Evolutionary conservation across 2,113 vertebrate genomes (phyloP), one percentile per base, ranked within the genome.

Genomic region (Oreochromis tanganicae): DNA sequence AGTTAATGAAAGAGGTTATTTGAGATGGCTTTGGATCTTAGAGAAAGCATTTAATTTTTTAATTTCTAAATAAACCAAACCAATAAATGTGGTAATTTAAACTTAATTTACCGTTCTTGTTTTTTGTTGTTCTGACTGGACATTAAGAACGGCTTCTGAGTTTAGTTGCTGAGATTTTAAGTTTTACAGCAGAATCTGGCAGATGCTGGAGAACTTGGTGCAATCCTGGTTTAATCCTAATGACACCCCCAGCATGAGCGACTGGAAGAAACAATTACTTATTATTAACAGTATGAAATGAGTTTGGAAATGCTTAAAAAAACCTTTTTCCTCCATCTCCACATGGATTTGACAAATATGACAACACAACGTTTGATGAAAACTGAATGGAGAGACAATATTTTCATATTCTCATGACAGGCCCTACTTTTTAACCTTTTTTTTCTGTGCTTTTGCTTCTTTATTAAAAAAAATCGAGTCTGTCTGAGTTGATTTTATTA

Each of bases 321-420:
- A 3, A 0, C 0, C 38, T 1, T 48, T 75, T 29, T 1, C 12
- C 14, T 17, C 8, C 5, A 75, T 75, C 14, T 29, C 14, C 68
- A 48, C 38, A 46, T 27, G 66, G 38, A 46, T 46, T 73, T 10
- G 38, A 46, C 38, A 73, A 73, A 73, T 9, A 38, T 73, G 66
- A 10, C 38, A 73, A 73, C 2, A 3, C 29, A 34, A 6, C 0
- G 13, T 27, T 27, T 46, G 41, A 73, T 1, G 46, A 46, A 73
- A 27, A 6, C n/a, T 27, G n/a, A 73, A 73, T 6, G 36, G 66
- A 46, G 1, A 73, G 38, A 73, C 8, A 46, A 46, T 46, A 73
- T 73, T 73, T 41, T 43, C 36, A 24, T 43, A n/a, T 43, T 71
- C 27, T 73, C 24, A 48, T 48, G 24, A 48, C 38, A 73, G 38